Evolutionary conservation across 2,888 invertebrate species (phyloP).

Genomic region (Perithous albicinctus): DNA sequence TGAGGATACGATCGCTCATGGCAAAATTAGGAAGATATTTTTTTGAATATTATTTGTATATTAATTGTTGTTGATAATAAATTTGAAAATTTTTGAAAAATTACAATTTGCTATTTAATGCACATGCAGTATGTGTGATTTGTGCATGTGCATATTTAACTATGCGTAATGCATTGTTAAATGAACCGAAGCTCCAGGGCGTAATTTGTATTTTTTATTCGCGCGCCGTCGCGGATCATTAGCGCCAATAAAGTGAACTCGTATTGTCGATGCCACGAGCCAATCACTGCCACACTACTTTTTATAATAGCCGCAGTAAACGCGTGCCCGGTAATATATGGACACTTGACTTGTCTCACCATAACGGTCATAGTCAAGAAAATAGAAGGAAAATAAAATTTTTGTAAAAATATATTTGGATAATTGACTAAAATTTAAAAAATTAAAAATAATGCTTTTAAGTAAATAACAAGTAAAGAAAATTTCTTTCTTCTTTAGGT

Average conservation of each 20-base stretch:
- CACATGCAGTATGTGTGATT: neutral
- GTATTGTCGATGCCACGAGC: conserved; percentile 26
- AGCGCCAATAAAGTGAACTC: conserved; percentile 28
- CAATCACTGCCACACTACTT: conserved; percentile 50
- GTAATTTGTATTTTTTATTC: conserved; percentile 25
- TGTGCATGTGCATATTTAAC: neutral
- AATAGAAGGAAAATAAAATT: too few species aligned
- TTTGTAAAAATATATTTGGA: too few species aligned
- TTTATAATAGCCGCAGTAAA: conserved; percentile 11
- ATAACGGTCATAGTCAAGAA: neutral
- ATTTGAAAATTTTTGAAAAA: too few species aligned
- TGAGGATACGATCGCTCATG: too few species aligned
- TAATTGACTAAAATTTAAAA: too few species aligned
- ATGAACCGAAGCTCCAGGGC: neutral
- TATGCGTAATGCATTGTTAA: conserved; percentile 9
- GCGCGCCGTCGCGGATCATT: conserved; percentile 24
- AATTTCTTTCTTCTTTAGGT: too few species aligned
- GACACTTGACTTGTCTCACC: neutral
- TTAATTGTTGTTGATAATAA: too few species aligned
- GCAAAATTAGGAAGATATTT: too few species aligned
- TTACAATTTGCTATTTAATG: too few species aligned
- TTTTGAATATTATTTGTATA: too few species aligned
- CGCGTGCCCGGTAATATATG: conserved; percentile 27
- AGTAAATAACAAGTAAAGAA: too few species aligned
- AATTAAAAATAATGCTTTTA: too few species aligned